These are phyloP conservation scores for Steinernema khuongi DNA, from an alignment of 1,140 invertebrate genomes.

Conservation along the genomic window DNA sequence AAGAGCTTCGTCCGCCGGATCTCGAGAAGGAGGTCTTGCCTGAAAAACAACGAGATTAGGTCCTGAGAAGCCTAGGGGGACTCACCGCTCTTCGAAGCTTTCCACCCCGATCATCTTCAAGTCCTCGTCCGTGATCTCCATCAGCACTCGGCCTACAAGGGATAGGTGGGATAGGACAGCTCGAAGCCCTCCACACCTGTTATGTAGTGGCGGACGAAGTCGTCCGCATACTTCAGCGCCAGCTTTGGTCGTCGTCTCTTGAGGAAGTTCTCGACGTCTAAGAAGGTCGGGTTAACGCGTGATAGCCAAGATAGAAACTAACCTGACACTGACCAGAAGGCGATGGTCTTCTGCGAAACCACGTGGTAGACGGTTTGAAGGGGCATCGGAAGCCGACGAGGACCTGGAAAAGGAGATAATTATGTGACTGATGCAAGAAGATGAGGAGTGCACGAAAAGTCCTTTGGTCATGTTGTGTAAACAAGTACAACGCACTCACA, in stretches of 20 bases:
- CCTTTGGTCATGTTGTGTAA: too few relatives aligned
- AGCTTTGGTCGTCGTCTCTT: constrained; percentile 29
- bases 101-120: constrained; percentile 23
- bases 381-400: neutral
- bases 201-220: constrained; percentile 30
- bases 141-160: constrained; percentile 28
- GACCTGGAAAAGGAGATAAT: neutral
- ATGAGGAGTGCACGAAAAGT: too few relatives aligned
- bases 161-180: neutral
- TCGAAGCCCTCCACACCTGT: constrained; percentile 20
- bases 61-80: constrained; percentile 11
- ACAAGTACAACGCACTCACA: too few relatives aligned
- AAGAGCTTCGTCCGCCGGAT: constrained; percentile 35
- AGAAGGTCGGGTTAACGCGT: too few relatives aligned
- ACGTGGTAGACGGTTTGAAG: neutral
- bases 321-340: neutral
- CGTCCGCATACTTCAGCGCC: constrained; percentile 33
- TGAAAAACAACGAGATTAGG: constrained; percentile 12
- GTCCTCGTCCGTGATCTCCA: constrained; percentile 34
- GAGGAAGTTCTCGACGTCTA: constrained; percentile 33
- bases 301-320: too few relatives aligned
- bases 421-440: neutral
- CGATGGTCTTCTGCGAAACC: neutral
- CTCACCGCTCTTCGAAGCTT: constrained; percentile 26
- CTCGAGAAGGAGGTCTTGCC: constrained; percentile 35